Evolutionary conservation across 2,797 vertebrate species (phyloP), one percentile per base, ranked within the genome.

Genomic region (Pipistrellus pygmaeus): DNA sequence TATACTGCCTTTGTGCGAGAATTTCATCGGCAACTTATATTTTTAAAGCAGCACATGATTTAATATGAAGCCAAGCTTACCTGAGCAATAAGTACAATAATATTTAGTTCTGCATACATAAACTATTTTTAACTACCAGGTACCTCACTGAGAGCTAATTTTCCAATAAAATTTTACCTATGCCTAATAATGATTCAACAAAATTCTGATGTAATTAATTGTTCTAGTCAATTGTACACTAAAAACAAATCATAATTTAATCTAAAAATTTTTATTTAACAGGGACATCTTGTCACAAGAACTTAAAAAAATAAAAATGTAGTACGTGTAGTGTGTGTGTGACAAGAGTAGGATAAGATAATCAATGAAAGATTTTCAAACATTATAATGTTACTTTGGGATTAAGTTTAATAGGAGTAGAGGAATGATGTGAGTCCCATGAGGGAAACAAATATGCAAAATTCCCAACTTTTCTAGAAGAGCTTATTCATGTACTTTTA

Each of bases 151-250:
- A 85, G 30, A 84, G 64, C n/a, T 35, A 2, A 71, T 51, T 88
- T 88, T 30, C 20, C 38, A 38, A 53, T 25, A 81, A 90, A 87
- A 66, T 25, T 72, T 85, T 76, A 91, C 38, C 41, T 72, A 23
- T 77, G 44, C 27, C 73, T 77, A 51, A 91, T 91, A 81, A 41
- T 15, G 44, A 72, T 30, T 60, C 32, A 93, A 83, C 30, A 93
- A 88, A 73, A 94, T 71, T 89, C 51, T 89, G 91, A 88, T 51
- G 57, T 66, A 88, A n/a, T 72, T 66, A 88, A n/a, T 72, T 73
- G 27, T 75, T 81, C 32, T 93, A 55, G 9, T 57, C n/a, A 91
- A 72, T 5, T 44, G 48, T 64, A 2, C n/a, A 84, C n/a, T 86
- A 71, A 25, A 73, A 64, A 94, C 53, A 27, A 46, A 69, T 12